Evolutionary conservation across 2,797 vertebrate genomes (phyloP).

Genomic region (Dromococcyx pavoninus): DNA sequence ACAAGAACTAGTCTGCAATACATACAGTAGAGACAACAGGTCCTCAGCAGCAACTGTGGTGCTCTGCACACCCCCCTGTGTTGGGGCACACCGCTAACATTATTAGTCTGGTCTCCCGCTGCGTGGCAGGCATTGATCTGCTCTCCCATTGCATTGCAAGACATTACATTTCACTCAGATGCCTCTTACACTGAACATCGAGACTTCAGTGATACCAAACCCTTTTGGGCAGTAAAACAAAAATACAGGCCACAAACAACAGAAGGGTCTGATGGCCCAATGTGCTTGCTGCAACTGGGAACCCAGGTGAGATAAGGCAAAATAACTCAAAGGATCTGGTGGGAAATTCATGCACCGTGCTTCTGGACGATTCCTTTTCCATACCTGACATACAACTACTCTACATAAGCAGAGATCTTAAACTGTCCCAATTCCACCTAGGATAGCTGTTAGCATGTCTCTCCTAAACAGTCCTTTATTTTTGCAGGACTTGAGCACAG

Average conservation of each 20-base stretch:
- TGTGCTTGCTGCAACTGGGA: neutral
- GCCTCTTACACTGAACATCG: neutral
- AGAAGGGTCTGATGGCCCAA: neutral
- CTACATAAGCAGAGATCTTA: neutral
- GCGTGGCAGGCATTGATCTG: neutral
- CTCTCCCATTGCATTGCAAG: neutral
- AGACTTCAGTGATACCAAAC: neutral
- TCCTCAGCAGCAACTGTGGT: neutral
- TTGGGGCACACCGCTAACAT: neutral
- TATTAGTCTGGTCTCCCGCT: rapidly evolving
- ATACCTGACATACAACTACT: neutral
- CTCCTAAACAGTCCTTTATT: neutral
- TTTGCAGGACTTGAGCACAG: neutral
- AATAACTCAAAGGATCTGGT: neutral
- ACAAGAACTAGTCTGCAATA: neutral
- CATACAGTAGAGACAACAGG: neutral
- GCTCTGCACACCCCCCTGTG: neutral
- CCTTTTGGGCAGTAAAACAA: neutral
- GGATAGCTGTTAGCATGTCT: neutral
- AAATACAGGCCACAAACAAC: neutral
- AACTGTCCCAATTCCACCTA: neutral
- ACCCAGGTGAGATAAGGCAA: neutral
- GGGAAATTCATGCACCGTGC: neutral
- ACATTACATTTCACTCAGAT: neutral
- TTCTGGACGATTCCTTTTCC: neutral